Evolutionary conservation across 2,888 invertebrate genomes (phyloP).

Genomic region (Tromatobia lineatoria): DNA sequence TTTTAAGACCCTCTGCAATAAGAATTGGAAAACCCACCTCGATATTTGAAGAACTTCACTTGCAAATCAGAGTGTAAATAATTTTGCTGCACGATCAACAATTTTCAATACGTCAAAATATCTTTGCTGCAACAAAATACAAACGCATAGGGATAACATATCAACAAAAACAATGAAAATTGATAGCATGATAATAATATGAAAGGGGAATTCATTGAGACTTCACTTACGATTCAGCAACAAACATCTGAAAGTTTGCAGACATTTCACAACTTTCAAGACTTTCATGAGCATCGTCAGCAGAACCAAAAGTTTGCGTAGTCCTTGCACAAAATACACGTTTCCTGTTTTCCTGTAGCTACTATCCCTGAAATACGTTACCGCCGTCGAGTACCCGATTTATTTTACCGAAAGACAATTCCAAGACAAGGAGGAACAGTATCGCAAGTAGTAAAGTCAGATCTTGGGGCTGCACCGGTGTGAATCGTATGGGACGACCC

Average conservation of each 20-base stretch:
- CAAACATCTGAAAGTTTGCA: background rate
- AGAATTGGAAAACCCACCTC: background rate
- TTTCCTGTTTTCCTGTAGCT: conserved; percentile 2
- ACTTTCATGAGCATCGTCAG: conserved; percentile 11
- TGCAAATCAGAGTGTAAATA: background rate
- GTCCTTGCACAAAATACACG: background rate
- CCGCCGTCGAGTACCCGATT: conserved; percentile 41
- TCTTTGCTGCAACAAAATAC: background rate
- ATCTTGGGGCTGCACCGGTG: conserved; percentile 32
- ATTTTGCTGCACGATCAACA: background rate
- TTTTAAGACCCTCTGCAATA: background rate
- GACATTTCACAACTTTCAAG: background rate
- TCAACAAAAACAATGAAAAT: background rate
- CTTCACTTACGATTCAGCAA: background rate
- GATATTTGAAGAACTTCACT: no score
- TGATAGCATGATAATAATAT: background rate
- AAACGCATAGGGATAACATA: background rate
- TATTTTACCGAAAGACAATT: conserved; percentile 58
- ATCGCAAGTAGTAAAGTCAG: conserved; percentile 65
- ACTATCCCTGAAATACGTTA: background rate
- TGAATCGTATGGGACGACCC: background rate
- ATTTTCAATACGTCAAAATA: background rate
- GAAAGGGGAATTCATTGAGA: background rate
- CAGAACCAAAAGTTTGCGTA: conserved; percentile 14
- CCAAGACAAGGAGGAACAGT: conserved; percentile 51